Conservation (phyloP, 2,113 vertebrate species). For the Ammospiza nelsoni region DNA sequence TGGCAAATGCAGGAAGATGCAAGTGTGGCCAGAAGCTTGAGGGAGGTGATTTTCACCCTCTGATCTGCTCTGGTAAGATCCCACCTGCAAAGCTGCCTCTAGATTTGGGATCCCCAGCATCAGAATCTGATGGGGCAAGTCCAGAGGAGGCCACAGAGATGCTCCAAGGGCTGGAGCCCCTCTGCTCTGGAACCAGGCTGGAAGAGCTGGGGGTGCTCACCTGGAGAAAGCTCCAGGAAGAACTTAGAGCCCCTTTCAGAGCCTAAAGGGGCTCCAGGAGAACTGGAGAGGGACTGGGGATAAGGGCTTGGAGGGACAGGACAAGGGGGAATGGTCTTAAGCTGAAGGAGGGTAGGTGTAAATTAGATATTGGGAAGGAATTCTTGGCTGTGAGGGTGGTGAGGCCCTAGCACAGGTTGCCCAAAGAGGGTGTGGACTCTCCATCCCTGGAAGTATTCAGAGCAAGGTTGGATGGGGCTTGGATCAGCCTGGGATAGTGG, state of each 20-base stretch:
- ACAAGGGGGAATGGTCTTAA: neutral
- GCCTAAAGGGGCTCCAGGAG: neutral
- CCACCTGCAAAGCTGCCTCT: neutral
- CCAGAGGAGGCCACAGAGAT: rapidly evolving
- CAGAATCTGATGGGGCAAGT: neutral
- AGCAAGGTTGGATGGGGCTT: neutral
- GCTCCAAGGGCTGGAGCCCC: neutral
- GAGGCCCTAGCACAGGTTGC: neutral
- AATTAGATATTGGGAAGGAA: neutral
- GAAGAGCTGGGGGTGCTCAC: neutral
- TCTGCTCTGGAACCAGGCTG: neutral
- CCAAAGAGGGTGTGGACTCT: neutral
- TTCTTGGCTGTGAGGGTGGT: neutral
- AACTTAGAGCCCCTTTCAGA: rapidly evolving
- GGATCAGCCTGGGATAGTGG: neutral
- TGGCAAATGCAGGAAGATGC: neutral
- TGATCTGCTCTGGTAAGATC: neutral
- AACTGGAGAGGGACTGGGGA: neutral
- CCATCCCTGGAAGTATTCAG: neutral
- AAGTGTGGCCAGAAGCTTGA: neutral
- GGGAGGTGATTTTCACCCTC: neutral
- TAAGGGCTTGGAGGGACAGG: neutral
- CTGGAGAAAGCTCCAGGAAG: neutral
- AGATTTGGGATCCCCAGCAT: neutral
- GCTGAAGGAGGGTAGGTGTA: neutral